Base-by-base conservation (phyloP, 2,888 invertebrate species). In the Archaeoteleia sp. region DNA sequence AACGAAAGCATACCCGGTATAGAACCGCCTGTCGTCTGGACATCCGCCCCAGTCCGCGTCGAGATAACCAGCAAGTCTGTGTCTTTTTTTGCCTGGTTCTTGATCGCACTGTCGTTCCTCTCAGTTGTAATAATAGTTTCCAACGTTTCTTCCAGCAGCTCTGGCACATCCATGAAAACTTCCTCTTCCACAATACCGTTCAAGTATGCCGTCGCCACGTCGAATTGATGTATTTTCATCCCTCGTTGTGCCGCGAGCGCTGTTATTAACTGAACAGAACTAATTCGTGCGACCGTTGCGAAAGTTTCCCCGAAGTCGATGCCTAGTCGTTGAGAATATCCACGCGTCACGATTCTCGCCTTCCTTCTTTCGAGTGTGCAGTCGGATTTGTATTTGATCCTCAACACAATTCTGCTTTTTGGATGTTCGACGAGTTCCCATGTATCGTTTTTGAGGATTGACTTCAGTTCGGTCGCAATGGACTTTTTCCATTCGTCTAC, bases 161-260 rank as follows among this genome's bases (percentile, higher is more conserved):
- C 9, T n/a, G 65, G 51, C 9, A 8, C 12, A 9, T 51, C 14
- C 42, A 53, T 37, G 23, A 10, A 54, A 1, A 70, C 65, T 7
- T 67, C 46, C 5, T 55, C 58, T 1, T 65, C 67, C 4, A 72
- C 37, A 5, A 34, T 15, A 1, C 75, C 74, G 35, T 74, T 75
- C 5, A 76, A 35, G 17, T 71, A 76, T 4, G 74, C 71, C 2
- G 72, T 72, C 0, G 65, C 54, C 1, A 76, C 48, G 25, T 75
- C 73, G 9, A 74, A 53, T 9, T 78, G 75, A 6, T 46, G 13
- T 1, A 75, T 51, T 3, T 49, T 23, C 68, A 76, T 57, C 2
- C 23, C 48, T 5, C 30, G 9, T 8, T 55, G 37, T 2, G 35
- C 37, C 1, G 48, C 30, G 5, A 48, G 3, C 1, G 48, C 40